phyloP scores from a whole-genome alignment of 2,113 vertebrate genomes.

The Festucalex cinctus region DNA sequence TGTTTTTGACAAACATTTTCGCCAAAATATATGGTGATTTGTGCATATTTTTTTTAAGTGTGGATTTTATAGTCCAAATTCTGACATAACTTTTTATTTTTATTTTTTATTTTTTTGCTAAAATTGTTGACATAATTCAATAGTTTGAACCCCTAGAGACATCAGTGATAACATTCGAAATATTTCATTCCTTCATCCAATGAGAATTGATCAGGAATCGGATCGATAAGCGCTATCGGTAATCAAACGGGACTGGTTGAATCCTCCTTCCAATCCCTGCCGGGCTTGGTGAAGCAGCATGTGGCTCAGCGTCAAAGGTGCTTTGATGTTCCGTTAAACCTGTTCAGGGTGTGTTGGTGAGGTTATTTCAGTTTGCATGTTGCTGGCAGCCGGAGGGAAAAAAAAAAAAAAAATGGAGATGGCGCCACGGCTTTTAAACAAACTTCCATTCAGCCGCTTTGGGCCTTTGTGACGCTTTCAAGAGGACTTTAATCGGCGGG shows the following conservation, averaged over 20 bases:
- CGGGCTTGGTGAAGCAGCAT: not conserved
- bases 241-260: not conserved
- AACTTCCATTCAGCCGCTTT: slow-evolving; percentile 6
- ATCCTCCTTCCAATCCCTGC: not conserved
- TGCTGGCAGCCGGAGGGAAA: not conserved
- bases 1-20: no score
- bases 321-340: not conserved
- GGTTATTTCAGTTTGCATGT: not conserved
- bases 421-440: not conserved
- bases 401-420: not conserved
- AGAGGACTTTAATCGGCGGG: slow-evolving; percentile 6
- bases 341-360: not conserved
- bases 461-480: slow-evolving; percentile 3
- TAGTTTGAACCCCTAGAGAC: no score
- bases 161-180: no score
- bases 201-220: not conserved
- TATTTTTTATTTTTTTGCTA: no score
- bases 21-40: no score
- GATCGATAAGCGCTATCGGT: not conserved
- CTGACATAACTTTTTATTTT: no score
- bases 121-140: no score
- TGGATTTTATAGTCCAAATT: no score
- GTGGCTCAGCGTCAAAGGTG: not conserved
- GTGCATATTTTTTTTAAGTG: no score
- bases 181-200: no score